Evolutionary conservation across 1,140 invertebrate species (phyloP).

Genomic region (Berghia stephanieae): DNA sequence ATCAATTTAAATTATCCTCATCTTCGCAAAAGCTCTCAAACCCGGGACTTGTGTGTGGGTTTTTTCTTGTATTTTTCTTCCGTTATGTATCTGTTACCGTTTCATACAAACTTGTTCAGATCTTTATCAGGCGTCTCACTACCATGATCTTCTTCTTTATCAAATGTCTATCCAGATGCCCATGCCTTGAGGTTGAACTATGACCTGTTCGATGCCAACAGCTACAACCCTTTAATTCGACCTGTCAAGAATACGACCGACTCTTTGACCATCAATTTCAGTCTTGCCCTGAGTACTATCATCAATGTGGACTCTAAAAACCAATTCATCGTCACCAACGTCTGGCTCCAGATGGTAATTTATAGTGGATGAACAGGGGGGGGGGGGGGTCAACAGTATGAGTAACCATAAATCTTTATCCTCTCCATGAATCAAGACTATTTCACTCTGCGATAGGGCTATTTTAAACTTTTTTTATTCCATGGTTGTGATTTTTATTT

Average conservation of each 20-base stretch:
- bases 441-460: not conserved
- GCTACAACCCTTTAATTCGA: slow-evolving; percentile 98
- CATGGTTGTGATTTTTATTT: not conserved
- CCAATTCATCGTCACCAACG: slow-evolving; percentile 99
- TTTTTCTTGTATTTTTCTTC: not conserved
- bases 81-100: not conserved
- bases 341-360: slow-evolving; percentile 90
- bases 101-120: not conserved
- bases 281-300: slow-evolving; percentile 95
- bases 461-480: not conserved
- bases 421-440: not conserved
- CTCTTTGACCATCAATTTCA: slow-evolving; percentile 94
- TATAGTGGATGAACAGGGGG: no score
- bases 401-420: no score
- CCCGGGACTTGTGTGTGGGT: not conserved
- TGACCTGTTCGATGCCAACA: slow-evolving; percentile 86
- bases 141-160: not conserved
- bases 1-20: no score
- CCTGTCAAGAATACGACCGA: slow-evolving; percentile 97
- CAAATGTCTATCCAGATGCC: not conserved
- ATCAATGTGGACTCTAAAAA: slow-evolving; percentile 99
- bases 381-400: no score
- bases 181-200: slow-evolving; percentile 76
- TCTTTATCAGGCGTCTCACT: not conserved
- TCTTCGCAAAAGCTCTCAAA: no score